phyloP scores from a whole-genome alignment of 2,113 vertebrate species.

The Phaethornis superciliosus region DNA sequence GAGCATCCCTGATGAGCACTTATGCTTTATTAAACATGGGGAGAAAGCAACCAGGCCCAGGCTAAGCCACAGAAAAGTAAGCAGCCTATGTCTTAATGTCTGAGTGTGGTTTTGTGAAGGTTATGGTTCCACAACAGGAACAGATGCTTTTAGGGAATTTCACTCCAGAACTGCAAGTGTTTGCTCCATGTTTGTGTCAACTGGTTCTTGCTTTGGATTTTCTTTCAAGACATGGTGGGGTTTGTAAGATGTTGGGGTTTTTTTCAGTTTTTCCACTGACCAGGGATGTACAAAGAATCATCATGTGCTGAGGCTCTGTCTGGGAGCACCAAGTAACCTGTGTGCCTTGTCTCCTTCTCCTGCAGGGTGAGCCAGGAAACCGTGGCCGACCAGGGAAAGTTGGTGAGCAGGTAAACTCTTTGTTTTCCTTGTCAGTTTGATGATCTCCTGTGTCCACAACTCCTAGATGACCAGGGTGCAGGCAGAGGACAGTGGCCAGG shows the following conservation, averaged over 20 bases:
- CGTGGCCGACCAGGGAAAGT: slow-evolving; percentile 84
- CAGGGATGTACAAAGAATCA: not conserved
- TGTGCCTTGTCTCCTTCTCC: slow-evolving; percentile 1
- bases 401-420: slow-evolving; percentile 88
- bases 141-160: not conserved
- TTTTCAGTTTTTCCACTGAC: not conserved
- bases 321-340: not conserved
- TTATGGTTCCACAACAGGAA: not conserved
- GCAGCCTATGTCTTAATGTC: not conserved
- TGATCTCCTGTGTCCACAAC: not conserved
- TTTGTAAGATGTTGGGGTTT: not conserved
- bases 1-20: not conserved
- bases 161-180: not conserved
- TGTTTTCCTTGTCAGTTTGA: not conserved
- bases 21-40: not conserved
- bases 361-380: slow-evolving; percentile 89
- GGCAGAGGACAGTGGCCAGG: not conserved
- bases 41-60: not conserved
- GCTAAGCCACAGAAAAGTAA: not conserved
- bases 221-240: not conserved
- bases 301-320: not conserved
- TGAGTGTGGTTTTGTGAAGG: not conserved
- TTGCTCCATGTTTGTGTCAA: not conserved
- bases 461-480: not conserved
- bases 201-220: not conserved